Percentiles rank a stretch among this genome's conserved stretches.
phyloP scores from a whole-genome alignment of 2,797 vertebrate genomes.

The Alcedo atthis region DNA sequence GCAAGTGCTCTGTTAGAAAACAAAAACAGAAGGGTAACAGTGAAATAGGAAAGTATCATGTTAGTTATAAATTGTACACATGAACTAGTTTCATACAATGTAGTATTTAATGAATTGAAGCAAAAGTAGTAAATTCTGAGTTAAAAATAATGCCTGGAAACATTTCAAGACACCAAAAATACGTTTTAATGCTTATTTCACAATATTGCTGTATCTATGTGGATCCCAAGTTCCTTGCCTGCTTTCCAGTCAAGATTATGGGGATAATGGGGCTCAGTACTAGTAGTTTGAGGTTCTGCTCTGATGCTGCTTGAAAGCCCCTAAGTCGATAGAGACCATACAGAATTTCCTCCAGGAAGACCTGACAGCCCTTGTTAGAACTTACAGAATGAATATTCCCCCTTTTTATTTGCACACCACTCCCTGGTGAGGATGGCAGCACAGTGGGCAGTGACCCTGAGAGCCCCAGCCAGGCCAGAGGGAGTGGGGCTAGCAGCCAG shows the following conservation, averaged over 20 bases:
- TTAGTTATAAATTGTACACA: neutral
- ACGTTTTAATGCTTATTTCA: neutral
- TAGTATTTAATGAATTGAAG: neutral
- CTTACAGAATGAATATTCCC: neutral
- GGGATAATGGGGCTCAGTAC: neutral
- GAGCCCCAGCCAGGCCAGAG: neutral
- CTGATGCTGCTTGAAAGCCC: neutral
- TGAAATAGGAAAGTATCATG: neutral
- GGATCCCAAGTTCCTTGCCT: neutral
- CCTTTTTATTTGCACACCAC: rapidly evolving
- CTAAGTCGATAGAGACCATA: neutral
- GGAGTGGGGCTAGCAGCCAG: neutral
- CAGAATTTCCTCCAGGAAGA: neutral
- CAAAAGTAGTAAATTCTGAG: neutral
- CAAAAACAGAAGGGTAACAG: neutral
- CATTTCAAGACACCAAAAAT: neutral
- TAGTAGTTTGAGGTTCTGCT: neutral
- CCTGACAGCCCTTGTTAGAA: neutral
- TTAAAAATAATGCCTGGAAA: neutral
- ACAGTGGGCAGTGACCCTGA: neutral
- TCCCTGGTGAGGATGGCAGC: neutral
- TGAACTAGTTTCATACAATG: neutral
- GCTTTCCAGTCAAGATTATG: neutral
- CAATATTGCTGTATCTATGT: neutral
- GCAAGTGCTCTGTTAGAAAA: neutral